A percentile compares a stretch with the other conserved stretches of the same genome.
phyloP scores from a whole-genome alignment of 1,140 invertebrate species.

The Coenobita brevimanus region DNA sequence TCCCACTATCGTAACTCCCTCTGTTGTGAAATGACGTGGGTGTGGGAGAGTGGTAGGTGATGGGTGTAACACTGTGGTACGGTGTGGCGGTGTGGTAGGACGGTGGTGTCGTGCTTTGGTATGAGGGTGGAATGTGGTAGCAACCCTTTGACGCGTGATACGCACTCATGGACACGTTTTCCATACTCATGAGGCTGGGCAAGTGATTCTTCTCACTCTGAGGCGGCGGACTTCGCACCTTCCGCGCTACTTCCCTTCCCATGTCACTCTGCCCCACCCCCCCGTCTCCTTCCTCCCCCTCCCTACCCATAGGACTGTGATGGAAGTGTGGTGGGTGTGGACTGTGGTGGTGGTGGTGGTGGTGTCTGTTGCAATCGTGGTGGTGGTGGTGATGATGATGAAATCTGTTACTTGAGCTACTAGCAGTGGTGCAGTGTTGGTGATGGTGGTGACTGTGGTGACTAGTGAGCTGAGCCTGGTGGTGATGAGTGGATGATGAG shows the following conservation, averaged over 20 bases:
- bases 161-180: no score
- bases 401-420: no score
- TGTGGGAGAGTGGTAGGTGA: background rate
- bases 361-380: background rate
- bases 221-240: no score
- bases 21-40: conserved; percentile 34
- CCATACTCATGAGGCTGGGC: no score
- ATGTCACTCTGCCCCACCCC: no score
- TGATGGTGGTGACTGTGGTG: conserved; percentile 8
- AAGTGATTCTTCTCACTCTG: no score
- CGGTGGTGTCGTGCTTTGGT: background rate
- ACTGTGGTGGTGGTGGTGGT: conserved; percentile 23
- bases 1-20: background rate
- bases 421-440: background rate
- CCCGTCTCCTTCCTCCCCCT: no score
- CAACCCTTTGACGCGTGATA: no score
- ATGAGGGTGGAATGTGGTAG: no score
- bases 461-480: no score
- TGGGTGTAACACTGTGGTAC: background rate
- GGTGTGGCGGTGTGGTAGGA: conserved; percentile 24
- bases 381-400: conserved; percentile 14
- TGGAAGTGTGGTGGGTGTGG: background rate
- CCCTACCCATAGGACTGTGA: no score
- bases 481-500: background rate
- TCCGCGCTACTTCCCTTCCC: no score